Percentiles rank a stretch among this genome's conserved stretches.
phyloP scores from a whole-genome alignment of 2,113 vertebrate genomes.

The Stomatorhinus ivindoensis region DNA sequence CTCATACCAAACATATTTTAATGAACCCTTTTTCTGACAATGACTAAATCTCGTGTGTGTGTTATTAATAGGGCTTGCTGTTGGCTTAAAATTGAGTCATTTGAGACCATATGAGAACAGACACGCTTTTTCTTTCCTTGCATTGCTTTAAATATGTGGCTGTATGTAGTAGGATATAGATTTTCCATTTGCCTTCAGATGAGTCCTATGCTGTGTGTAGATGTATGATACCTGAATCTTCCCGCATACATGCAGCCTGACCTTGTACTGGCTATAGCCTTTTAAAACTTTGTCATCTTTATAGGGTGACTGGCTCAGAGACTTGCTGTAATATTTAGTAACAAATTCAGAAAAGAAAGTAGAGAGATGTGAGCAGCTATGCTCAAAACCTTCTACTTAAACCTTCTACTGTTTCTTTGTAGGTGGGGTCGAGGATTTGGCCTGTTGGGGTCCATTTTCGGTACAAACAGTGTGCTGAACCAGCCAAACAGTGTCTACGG shows the following conservation, averaged over 20 bases:
- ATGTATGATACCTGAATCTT: neutral
- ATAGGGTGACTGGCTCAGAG: neutral
- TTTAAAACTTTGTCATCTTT: neutral
- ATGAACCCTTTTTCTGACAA: neutral
- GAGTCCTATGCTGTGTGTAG: neutral
- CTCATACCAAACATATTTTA: too few relatives aligned
- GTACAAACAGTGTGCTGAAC: conserved; percentile 94
- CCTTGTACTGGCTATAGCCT: neutral
- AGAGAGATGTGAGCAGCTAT: neutral
- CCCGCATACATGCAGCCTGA: neutral
- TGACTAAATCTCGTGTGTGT: neutral
- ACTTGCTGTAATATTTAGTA: neutral
- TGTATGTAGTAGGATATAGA: neutral
- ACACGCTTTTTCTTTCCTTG: neutral
- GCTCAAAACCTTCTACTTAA: neutral
- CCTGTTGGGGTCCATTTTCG: conserved; percentile 94
- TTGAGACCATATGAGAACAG: neutral
- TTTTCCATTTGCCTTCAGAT: neutral
- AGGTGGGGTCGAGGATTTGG: conserved; percentile 99
- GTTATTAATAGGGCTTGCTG: neutral
- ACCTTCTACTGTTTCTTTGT: conserved; percentile 44
- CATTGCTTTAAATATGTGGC: neutral
- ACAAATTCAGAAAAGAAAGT: neutral
- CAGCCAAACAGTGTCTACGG: conserved; percentile 98
- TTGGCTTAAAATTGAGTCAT: neutral